Evolutionary conservation across 1,140 invertebrate species (phyloP).

Genomic region (Globodera ellingtonae): DNA sequence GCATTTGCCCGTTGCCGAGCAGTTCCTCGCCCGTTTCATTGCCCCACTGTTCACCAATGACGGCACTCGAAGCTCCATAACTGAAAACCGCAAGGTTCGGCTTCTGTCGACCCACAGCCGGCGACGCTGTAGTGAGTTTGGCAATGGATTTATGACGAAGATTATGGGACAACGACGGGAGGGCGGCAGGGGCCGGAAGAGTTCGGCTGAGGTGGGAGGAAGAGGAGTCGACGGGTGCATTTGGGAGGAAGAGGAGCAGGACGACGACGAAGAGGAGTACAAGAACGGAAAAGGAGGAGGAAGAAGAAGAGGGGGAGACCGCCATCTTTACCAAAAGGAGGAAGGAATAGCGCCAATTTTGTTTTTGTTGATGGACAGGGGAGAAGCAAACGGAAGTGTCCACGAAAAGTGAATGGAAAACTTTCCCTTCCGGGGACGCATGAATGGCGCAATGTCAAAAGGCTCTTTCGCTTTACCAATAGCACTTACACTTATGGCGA

Average conservation of each 20-base stretch:
- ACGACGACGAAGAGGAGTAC: too few relatives aligned
- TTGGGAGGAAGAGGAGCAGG: background rate
- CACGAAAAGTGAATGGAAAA: background rate
- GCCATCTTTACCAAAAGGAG: too few relatives aligned
- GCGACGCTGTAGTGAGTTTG: background rate
- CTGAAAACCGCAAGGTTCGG: background rate
- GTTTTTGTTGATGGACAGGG: too few relatives aligned
- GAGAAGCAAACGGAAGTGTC: too few relatives aligned
- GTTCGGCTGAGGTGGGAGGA: too few relatives aligned
- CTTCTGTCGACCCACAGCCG: background rate
- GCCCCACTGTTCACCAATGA: background rate
- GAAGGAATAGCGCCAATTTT: too few relatives aligned
- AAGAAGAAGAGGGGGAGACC: too few relatives aligned
- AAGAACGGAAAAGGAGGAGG: too few relatives aligned
- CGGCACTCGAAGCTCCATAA: background rate
- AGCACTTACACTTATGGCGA: too few relatives aligned
- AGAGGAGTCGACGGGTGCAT: background rate
- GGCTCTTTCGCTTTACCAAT: background rate
- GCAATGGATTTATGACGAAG: background rate
- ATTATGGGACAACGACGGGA: too few relatives aligned
- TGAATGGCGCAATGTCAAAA: conserved; percentile 2
- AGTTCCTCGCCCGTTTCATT: conserved; percentile 5
- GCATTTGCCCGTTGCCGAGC: conserved; percentile 40
- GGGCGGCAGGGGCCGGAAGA: too few relatives aligned
- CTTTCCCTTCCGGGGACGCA: background rate